Percentiles rank a stretch among this genome's conserved stretches.
Evolutionary conservation across 2,113 vertebrate genomes (phyloP).

Genomic region (Varanus komodoensis): DNA sequence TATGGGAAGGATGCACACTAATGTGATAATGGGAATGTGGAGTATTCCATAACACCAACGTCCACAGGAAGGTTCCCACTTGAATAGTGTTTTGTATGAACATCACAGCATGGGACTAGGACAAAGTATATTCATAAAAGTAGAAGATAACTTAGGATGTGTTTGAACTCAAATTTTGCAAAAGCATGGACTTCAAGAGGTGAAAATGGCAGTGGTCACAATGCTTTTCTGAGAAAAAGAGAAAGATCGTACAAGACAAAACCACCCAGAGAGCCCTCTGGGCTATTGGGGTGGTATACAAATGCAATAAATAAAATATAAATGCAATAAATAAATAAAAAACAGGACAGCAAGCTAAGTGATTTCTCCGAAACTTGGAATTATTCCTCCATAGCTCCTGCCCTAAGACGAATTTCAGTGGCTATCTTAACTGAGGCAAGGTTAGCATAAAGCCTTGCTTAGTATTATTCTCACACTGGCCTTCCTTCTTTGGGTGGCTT

Average conservation of each 20-base stretch:
- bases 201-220: neutral
- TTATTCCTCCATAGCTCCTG: neutral
- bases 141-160: neutral
- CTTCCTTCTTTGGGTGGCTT: neutral
- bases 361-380: neutral
- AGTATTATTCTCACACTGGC: neutral
- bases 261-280: no score
- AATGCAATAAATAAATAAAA: no score
- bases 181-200: no score
- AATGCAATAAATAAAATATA: no score
- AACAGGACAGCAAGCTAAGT: no score
- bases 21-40: neutral
- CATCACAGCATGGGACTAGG: neutral
- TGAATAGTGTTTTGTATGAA: neutral
- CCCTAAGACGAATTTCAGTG: neutral
- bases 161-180: neutral
- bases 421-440: neutral
- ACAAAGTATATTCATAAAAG: neutral
- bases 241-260: neutral
- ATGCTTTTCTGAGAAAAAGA: neutral
- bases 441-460: neutral
- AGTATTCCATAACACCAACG: neutral
- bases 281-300: no score
- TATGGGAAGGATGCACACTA: neutral
- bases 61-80: neutral